Evolutionary conservation across 2,113 vertebrate genomes (phyloP).

Genomic region (Sander vitreus): DNA sequence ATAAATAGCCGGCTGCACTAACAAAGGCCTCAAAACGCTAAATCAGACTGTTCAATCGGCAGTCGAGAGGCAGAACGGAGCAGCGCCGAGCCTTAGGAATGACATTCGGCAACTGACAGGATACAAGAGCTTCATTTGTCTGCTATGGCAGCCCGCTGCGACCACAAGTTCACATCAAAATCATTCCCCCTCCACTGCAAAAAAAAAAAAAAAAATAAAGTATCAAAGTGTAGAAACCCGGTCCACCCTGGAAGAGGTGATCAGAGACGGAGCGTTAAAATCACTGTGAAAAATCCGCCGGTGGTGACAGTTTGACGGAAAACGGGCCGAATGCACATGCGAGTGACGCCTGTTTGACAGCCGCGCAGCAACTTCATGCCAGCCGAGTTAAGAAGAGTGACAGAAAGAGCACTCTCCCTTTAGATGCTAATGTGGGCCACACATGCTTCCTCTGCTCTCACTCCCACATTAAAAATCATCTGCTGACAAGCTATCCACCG

Average conservation of each 20-base stretch:
- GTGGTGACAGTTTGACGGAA: slow-evolving; percentile 62
- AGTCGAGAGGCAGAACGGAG: neutral
- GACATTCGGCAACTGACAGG: slow-evolving; percentile 13
- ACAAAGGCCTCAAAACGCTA: slow-evolving; percentile 20
- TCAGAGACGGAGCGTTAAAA: slow-evolving; percentile 23
- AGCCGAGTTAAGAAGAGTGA: slow-evolving; percentile 39
- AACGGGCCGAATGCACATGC: slow-evolving; percentile 27
- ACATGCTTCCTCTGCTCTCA: neutral
- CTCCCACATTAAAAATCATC: slow-evolving; percentile 21
- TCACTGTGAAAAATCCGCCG: neutral
- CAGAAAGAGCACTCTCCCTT: slow-evolving; percentile 35
- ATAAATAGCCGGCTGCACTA: slow-evolving; percentile 14
- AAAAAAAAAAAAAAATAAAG: too few relatives aligned
- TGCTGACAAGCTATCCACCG: slow-evolving; percentile 7
- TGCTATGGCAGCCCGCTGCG: neutral
- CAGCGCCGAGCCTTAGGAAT: neutral
- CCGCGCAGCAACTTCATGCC: slow-evolving; percentile 49
- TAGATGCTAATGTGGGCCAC: slow-evolving; percentile 49
- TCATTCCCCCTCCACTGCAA: neutral
- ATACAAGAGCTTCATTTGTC: slow-evolving; percentile 16
- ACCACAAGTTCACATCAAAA: slow-evolving; percentile 28
- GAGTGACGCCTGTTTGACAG: slow-evolving; percentile 54
- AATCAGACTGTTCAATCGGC: slow-evolving; percentile 37
- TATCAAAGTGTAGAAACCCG: neutral
- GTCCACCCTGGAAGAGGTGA: slow-evolving; percentile 39